phyloP scores from a whole-genome alignment of 2,888 invertebrate genomes.

The Panzeria rudis region DNA sequence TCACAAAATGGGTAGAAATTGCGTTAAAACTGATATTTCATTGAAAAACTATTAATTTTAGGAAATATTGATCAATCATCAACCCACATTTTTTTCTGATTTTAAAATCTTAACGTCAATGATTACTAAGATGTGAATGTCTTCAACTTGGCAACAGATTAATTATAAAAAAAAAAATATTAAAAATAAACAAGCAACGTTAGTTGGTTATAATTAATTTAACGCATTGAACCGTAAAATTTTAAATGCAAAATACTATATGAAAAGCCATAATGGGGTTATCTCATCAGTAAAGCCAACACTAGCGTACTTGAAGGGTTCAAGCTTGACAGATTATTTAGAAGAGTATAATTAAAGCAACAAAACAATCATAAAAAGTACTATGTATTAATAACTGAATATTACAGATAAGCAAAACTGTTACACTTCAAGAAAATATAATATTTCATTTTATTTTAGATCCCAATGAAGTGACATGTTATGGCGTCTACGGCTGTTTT shows the following conservation, averaged over 20 bases:
- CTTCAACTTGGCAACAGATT: conserved; percentile 45
- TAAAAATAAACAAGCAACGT: background rate
- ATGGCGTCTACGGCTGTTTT: conserved; percentile 92
- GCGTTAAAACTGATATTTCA: too few relatives aligned
- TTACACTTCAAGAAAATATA: conserved; percentile 26
- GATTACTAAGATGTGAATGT: background rate
- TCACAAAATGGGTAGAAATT: too few relatives aligned
- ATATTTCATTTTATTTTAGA: conserved; percentile 74
- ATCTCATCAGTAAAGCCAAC: conserved; percentile 42
- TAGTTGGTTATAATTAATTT: background rate
- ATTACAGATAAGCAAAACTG: conserved; percentile 36
- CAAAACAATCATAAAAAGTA: conserved; percentile 17
- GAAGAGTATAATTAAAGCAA: conserved; percentile 1
- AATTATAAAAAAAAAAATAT: background rate
- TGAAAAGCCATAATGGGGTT: conserved; percentile 42
- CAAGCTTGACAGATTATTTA: conserved; percentile 57
- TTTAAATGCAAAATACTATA: conserved; percentile 23
- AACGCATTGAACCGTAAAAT: conserved; percentile 35
- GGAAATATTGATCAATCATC: too few relatives aligned
- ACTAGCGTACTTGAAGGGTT: conserved; percentile 56
- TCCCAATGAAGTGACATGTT: conserved; percentile 87
- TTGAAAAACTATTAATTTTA: too few relatives aligned
- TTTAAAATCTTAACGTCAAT: background rate
- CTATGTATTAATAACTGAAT: conserved; percentile 22
- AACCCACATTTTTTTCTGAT: background rate